Conservation (phyloP, 2,888 invertebrate genomes). For the Zhuqinia jingwanae region DNA sequence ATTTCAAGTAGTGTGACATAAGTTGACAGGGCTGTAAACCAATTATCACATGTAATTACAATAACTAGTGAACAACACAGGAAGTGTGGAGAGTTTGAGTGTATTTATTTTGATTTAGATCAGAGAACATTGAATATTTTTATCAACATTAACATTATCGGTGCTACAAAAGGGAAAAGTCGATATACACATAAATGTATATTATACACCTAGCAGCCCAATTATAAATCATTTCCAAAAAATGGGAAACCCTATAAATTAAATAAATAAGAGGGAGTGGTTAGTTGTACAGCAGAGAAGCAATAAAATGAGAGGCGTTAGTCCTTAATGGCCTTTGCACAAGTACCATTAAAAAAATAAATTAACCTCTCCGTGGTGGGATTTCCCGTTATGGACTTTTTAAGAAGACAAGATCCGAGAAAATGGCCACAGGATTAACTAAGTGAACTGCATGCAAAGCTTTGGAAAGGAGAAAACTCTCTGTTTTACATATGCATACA, state of each 20-base stretch:
- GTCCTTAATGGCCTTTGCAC: conserved; percentile 55
- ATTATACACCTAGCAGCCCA: too few species aligned
- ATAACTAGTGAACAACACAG: too few species aligned
- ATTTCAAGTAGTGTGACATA: too few species aligned
- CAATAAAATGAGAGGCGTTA: conserved; percentile 49
- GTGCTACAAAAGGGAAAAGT: background rate
- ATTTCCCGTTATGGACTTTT: conserved; percentile 33
- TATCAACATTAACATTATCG: too few species aligned
- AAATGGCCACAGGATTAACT: conserved; percentile 53
- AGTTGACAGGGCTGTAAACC: too few species aligned
- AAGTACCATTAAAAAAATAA: conserved; percentile 31
- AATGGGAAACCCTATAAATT: conserved; percentile 6
- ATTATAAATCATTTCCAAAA: conserved; percentile 2
- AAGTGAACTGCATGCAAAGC: too few species aligned
- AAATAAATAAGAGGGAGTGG: conserved; percentile 42
- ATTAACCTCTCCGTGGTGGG: conserved; percentile 35
- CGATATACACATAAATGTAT: too few species aligned
- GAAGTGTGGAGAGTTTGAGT: too few species aligned
- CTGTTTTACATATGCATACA: too few species aligned
- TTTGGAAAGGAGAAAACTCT: background rate
- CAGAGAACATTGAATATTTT: too few species aligned
- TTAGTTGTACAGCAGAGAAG: conserved; percentile 28
- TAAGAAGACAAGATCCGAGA: conserved; percentile 40
- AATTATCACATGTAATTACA: too few species aligned
- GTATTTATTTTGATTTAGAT: too few species aligned